Percentiles rank a stretch among this genome's conserved stretches.
Conservation (phyloP, 1,140 invertebrate species). For the Maconellicoccus hirsutus region DNA sequence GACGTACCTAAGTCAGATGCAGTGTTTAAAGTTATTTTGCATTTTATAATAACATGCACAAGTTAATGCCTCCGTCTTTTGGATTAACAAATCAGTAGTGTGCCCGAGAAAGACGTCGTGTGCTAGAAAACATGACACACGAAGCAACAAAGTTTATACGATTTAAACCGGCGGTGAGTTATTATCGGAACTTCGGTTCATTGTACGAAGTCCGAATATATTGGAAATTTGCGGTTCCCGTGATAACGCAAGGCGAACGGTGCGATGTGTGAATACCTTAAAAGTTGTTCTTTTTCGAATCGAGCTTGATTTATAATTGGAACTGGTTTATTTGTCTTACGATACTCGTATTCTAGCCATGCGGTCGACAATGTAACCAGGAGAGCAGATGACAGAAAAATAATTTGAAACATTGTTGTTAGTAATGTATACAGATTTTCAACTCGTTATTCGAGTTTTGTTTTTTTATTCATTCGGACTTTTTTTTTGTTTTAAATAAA, state of each 20-base stretch:
- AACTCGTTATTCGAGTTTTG: slow-evolving; percentile 12
- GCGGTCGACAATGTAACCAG: slow-evolving; percentile 11
- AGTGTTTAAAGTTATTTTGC: background rate
- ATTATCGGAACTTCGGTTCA: background rate
- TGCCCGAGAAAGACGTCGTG: too few species aligned
- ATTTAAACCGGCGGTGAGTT: background rate
- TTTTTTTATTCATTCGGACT: background rate
- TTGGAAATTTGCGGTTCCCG: background rate
- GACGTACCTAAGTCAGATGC: too few species aligned
- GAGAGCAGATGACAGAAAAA: slow-evolving; percentile 15
- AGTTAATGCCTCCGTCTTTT: too few species aligned
- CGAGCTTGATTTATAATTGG: slow-evolving; percentile 18
- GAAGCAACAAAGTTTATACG: background rate
- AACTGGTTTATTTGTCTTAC: slow-evolving; percentile 19
- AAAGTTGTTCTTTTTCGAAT: background rate
- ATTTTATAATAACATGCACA: background rate
- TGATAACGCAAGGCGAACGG: background rate
- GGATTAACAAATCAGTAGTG: too few species aligned
- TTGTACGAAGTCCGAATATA: background rate
- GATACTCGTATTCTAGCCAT: background rate
- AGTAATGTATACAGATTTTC: slow-evolving; percentile 15
- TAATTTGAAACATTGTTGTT: slow-evolving; percentile 20
- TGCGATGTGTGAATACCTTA: background rate
- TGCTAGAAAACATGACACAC: background rate
- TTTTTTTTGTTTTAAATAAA: background rate